Evolutionary conservation across 2,797 vertebrate genomes (phyloP).

Genomic region (Myripristis jacobus): DNA sequence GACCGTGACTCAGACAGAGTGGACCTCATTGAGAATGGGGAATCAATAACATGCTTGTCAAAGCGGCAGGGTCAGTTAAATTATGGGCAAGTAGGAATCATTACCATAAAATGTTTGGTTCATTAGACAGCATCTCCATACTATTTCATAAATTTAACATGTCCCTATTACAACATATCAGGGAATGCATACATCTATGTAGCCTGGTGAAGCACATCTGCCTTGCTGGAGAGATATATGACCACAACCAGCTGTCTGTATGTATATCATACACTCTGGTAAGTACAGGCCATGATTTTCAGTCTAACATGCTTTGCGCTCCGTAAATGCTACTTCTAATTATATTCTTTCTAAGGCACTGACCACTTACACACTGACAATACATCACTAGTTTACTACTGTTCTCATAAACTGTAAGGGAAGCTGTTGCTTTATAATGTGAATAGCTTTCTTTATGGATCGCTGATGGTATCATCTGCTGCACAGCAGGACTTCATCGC

Average conservation of each 20-base stretch:
- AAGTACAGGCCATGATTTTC: slow-evolving; percentile 34
- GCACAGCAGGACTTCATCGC: slow-evolving; percentile 60
- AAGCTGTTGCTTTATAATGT: slow-evolving; percentile 69
- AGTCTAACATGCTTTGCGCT: slow-evolving; percentile 19
- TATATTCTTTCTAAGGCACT: slow-evolving; percentile 45
- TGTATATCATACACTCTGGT: slow-evolving; percentile 26
- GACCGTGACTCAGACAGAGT: slow-evolving; percentile 49
- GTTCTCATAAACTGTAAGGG: slow-evolving; percentile 61
- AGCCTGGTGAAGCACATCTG: neutral
- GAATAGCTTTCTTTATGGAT: slow-evolving; percentile 69
- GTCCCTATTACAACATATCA: slow-evolving; percentile 15
- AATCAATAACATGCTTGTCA: slow-evolving; percentile 70
- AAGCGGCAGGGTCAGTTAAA: slow-evolving; percentile 55
- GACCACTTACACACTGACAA: slow-evolving; percentile 52
- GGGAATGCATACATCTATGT: slow-evolving; percentile 14
- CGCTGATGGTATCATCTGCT: slow-evolving; percentile 66
- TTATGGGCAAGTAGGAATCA: slow-evolving; percentile 65
- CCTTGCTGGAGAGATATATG: slow-evolving; percentile 36
- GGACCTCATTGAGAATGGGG: slow-evolving; percentile 39
- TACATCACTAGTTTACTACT: slow-evolving; percentile 66
- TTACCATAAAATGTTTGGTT: slow-evolving; percentile 62
- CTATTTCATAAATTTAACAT: slow-evolving; percentile 64
- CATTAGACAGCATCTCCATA: slow-evolving; percentile 64
- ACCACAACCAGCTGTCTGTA: slow-evolving; percentile 18
- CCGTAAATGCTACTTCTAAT: slow-evolving; percentile 54